phyloP scores from a whole-genome alignment of 2,797 vertebrate genomes.

The Manis pentadactyla region DNA sequence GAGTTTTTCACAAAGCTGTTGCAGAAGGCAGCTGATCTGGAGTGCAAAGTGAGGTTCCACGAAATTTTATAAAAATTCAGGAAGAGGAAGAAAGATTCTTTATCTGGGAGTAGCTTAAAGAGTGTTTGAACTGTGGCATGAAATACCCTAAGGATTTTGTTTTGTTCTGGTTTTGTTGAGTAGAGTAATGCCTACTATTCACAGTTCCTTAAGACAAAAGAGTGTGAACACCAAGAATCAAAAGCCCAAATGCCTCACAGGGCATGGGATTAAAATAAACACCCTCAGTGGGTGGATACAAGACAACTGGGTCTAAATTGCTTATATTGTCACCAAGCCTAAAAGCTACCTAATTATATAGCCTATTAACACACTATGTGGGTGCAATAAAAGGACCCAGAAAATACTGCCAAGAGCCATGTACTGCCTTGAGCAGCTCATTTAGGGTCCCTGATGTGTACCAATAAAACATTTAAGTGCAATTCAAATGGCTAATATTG shows the following conservation, averaged over 20 bases:
- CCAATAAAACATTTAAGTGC: not conserved
- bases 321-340: not conserved
- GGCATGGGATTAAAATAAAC: not conserved
- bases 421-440: not conserved
- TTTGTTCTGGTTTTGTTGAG: not conserved
- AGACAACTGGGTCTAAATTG: not conserved
- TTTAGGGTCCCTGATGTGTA: too few relatives aligned
- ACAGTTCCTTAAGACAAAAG: not conserved
- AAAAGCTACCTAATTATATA: not conserved
- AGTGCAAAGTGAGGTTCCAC: not conserved
- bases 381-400: not conserved
- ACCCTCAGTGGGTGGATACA: not conserved
- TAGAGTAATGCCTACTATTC: not conserved
- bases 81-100: not conserved
- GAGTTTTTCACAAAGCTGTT: not conserved
- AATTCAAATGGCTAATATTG: not conserved
- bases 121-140: not conserved
- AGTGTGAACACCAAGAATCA: not conserved
- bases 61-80: not conserved
- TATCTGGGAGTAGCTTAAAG: not conserved
- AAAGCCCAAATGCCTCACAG: not conserved
- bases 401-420: not conserved
- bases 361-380: not conserved
- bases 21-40: not conserved
- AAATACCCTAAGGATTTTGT: not conserved